Evolutionary conservation across 2,888 invertebrate species (phyloP).

Genomic region (Drosophila histrio): DNA sequence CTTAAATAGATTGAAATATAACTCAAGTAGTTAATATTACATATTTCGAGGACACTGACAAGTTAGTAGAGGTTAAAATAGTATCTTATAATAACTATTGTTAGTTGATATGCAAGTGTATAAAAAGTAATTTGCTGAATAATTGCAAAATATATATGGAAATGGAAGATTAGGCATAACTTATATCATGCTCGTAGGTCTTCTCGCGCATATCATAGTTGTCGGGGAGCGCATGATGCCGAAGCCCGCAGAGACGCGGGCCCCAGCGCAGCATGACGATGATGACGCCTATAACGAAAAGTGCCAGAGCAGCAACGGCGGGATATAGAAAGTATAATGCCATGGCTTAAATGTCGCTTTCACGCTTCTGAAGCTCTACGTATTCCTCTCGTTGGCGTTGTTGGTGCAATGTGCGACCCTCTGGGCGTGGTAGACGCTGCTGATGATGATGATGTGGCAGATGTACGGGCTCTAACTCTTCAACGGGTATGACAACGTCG

Average conservation of each 20-base stretch:
- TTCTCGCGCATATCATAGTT: constrained; percentile 88
- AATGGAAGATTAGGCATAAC: constrained; percentile 78
- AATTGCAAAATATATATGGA: constrained; percentile 14
- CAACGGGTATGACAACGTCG: constrained; percentile 80
- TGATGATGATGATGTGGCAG: constrained; percentile 58
- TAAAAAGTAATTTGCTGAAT: constrained; percentile 29
- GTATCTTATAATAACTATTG: constrained; percentile 42
- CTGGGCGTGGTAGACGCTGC: constrained; percentile 79
- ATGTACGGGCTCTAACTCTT: constrained; percentile 73
- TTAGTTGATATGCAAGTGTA: constrained; percentile 46
- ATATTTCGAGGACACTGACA: neutral
- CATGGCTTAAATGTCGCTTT: constrained; percentile 91
- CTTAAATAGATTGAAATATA: constrained; percentile 24
- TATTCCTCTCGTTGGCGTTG: constrained; percentile 84
- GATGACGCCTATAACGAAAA: constrained; percentile 90
- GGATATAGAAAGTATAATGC: constrained; percentile 89
- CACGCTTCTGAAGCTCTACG: constrained; percentile 90
- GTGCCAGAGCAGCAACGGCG: constrained; percentile 89
- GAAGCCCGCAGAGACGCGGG: constrained; percentile 88
- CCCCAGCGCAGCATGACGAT: constrained; percentile 91
- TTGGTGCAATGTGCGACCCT: constrained; percentile 80
- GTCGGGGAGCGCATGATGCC: constrained; percentile 88
- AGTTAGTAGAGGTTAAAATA: constrained; percentile 46
- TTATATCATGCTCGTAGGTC: constrained; percentile 83
- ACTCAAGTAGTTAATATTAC: constrained; percentile 2